Percentiles rank a stretch among this genome's conserved stretches.
Evolutionary conservation across 1,140 invertebrate genomes (phyloP).

Genomic region (Achroia grisella): DNA sequence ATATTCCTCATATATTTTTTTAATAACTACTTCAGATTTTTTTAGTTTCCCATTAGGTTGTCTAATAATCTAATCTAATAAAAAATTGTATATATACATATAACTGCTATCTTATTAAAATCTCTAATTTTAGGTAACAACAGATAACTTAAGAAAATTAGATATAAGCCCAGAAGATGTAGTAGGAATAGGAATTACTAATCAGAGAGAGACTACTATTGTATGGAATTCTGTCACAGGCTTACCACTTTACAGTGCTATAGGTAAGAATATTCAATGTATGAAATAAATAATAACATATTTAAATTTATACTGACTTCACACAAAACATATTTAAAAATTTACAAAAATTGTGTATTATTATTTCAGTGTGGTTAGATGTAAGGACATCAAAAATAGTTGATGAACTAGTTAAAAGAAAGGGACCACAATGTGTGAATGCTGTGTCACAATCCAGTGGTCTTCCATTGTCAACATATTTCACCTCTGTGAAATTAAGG

Average conservation of each 20-base stretch:
- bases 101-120: too few species aligned
- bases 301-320: too few species aligned
- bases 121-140: slow-evolving; percentile 73
- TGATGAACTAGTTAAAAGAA: slow-evolving; percentile 79
- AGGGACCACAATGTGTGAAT: slow-evolving; percentile 85
- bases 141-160: slow-evolving; percentile 77
- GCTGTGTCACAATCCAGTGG: slow-evolving; percentile 88
- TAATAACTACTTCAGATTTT: too few species aligned
- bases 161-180: slow-evolving; percentile 82
- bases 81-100: too few species aligned
- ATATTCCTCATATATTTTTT: too few species aligned
- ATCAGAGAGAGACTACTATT: slow-evolving; percentile 95
- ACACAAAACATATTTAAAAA: too few species aligned
- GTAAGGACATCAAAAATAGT: slow-evolving; percentile 84
- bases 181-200: slow-evolving; percentile 85
- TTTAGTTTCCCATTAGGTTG: too few species aligned
- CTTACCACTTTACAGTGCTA: slow-evolving; percentile 92
- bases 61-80: too few species aligned
- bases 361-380: slow-evolving; percentile 85
- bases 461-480: slow-evolving; percentile 96
- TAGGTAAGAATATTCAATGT: slow-evolving; percentile 73
- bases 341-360: too few species aligned
- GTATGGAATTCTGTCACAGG: slow-evolving; percentile 94
- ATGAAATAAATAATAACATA: too few species aligned
- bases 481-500: slow-evolving; percentile 93